Base-by-base conservation (phyloP, 2,888 invertebrate genomes). In the Aphodius sticticus region DNA sequence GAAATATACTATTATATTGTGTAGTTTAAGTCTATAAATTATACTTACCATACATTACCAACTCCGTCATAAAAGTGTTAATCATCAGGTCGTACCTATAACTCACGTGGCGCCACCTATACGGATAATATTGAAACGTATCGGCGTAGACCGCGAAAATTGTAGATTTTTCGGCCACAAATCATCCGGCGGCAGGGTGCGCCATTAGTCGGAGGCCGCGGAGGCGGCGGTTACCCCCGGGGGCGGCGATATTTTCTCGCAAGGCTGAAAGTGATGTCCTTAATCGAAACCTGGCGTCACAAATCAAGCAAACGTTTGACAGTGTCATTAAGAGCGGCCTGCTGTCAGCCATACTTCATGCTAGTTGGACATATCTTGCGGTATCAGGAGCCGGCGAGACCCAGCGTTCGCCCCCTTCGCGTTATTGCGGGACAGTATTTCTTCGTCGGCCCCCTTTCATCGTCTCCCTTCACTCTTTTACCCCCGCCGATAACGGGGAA, bases 251-350 rank as follows among this genome's bases (percentile, higher is more conserved):
- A 88, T 88, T 88, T 88, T 87, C 86, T 84, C 86, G 85, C 86
- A 86, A 86, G 86, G 86, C 89, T 88, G 88, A 87, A 88, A 88
- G 87, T 88, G 89, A 88, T 88, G 88, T 86, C 88, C 88, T 88
- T 88, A 89, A 88, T 88, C 88, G 88, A 88, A 88, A 87, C 86
- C 87, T 86, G 87, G 86, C 88, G 87, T 88, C 89, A 88, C 89
- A 89, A 89, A 89, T 89, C 89, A 88, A 88, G 84, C 88, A 88
- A 87, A 87, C 86, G 86, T 88, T 87, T 88, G 88, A 88, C 88
- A 88, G 87, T 87, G 87, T 88, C 88, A 88, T 89, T 89, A 89
- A 88, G 89, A 88, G 88, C 87, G 87, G 87, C 87, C 86, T 87
- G 86, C 86, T 88, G 88, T 88, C 88, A 88, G 88, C 89, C 84